Percentiles rank a stretch among this genome's conserved stretches.
Evolutionary conservation across 2,888 invertebrate genomes (phyloP).

Genomic region (Ophion costatus): DNA sequence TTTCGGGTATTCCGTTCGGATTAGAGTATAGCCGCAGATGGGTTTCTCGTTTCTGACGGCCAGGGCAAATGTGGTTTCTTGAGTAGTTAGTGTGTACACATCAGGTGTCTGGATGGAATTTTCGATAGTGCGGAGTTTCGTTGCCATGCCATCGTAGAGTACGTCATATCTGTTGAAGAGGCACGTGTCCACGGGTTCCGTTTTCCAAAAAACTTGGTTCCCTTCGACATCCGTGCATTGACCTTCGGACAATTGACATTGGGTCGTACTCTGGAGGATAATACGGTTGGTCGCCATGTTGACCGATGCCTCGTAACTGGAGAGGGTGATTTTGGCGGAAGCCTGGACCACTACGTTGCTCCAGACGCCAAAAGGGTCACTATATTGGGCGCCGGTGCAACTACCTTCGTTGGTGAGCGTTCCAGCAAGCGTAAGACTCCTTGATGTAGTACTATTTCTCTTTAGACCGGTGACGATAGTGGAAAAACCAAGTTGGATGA

Average conservation of each 20-base stretch:
- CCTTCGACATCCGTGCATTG: constrained; percentile 38
- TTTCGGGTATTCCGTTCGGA: constrained; percentile 59
- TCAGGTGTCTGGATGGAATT: constrained; percentile 9
- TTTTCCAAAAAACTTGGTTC: constrained; percentile 50
- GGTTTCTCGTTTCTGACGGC: constrained; percentile 11
- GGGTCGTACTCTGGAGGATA: background rate
- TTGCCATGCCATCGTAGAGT: constrained; percentile 44
- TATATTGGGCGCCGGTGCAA: constrained; percentile 58
- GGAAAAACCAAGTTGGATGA: no score
- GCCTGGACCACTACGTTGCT: no score
- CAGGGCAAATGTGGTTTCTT: constrained; percentile 53
- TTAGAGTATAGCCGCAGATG: constrained; percentile 51
- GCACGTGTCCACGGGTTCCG: constrained; percentile 38
- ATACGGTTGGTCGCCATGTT: no score
- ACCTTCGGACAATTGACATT: constrained; percentile 33
- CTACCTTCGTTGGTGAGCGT: constrained; percentile 15
- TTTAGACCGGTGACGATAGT: background rate
- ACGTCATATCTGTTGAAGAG: constrained; percentile 44
- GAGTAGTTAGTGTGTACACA: constrained; percentile 32
- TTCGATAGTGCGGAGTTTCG: constrained; percentile 4
- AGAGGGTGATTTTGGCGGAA: no score
- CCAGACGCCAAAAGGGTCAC: constrained; percentile 1
- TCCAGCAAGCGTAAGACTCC: constrained; percentile 49
- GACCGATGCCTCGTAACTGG: no score
- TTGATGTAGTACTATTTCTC: constrained; percentile 27